Evolutionary conservation across 1,140 invertebrate species (phyloP).

Genomic region (Dendrolimus punctatus): DNA sequence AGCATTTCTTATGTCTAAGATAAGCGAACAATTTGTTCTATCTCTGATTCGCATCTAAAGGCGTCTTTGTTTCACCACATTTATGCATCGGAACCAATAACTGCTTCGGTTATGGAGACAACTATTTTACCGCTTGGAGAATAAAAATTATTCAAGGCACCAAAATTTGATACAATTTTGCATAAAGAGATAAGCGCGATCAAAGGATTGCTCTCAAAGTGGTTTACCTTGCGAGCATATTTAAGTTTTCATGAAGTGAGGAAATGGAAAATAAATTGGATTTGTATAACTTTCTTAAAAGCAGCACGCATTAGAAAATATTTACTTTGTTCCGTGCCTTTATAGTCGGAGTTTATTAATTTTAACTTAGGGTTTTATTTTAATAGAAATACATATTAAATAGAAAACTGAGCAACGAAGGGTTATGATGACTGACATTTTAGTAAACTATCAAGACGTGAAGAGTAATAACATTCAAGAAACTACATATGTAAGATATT

Average conservation of each 20-base stretch:
- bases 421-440: no score
- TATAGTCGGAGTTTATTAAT: conserved; percentile 43
- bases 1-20: conserved; percentile 33
- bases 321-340: conserved; percentile 57
- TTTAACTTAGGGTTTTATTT: conserved; percentile 11
- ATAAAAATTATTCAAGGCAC: conserved; percentile 21
- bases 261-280: conserved; percentile 72
- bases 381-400: no score
- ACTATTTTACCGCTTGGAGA: no score
- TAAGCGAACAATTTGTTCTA: conserved; percentile 41
- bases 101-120: no score
- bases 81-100: no score
- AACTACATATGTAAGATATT: no score
- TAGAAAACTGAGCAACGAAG: no score
- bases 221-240: conserved; percentile 67
- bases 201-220: conserved; percentile 67
- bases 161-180: conserved; percentile 63
- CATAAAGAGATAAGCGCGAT: conserved; percentile 64
- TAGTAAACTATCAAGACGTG: no score
- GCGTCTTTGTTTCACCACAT: no score
- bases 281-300: conserved; percentile 67
- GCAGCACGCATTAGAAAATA: conserved; percentile 35
- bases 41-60: conserved; percentile 8
- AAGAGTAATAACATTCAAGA: no score
- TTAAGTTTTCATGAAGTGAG: conserved; percentile 70